Percentiles rank a stretch among this genome's conserved stretches.
Conservation (phyloP, 2,888 invertebrate species). For the Keiferia lycopersicella region DNA sequence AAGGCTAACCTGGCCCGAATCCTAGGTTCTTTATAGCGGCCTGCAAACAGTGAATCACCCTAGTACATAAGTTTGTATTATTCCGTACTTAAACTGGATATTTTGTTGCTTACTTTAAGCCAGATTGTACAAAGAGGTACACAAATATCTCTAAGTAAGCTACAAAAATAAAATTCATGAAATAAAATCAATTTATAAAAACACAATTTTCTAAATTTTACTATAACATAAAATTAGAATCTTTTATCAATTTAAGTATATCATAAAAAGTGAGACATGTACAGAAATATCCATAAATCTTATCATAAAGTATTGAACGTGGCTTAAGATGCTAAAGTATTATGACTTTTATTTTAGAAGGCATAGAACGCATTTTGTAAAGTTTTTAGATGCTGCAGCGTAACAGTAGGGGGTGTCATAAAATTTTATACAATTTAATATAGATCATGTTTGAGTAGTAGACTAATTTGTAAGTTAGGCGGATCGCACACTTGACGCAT, state of each 20-base stretch:
- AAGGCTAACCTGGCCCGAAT: too few species aligned
- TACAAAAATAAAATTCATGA: conserved; percentile 5
- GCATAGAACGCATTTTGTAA: background rate
- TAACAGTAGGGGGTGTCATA: conserved; percentile 15
- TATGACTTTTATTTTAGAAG: background rate
- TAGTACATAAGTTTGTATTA: too few species aligned
- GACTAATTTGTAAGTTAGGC: too few species aligned
- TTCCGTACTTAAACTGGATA: too few species aligned
- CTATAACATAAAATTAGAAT: conserved; percentile 19
- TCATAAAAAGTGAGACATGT: conserved; percentile 16
- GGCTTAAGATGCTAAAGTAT: background rate
- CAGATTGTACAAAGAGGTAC: too few species aligned
- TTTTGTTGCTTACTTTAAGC: too few species aligned
- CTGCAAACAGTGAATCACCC: too few species aligned
- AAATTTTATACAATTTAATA: conserved; percentile 11
- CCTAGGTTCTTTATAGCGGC: too few species aligned
- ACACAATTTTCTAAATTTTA: conserved; percentile 13
- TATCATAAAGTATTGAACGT: background rate
- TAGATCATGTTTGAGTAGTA: conserved; percentile 1
- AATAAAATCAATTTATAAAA: conserved; percentile 19
- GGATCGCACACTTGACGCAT: too few species aligned
- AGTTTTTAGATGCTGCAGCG: background rate
- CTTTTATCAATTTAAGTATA: conserved; percentile 22
- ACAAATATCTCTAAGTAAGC: background rate
- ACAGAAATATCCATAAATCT: conserved; percentile 17